Evolutionary conservation across 2,888 invertebrate genomes (phyloP), one percentile per base, ranked within the genome.

Genomic region (Kuschelorhynchus macadamiae): DNA sequence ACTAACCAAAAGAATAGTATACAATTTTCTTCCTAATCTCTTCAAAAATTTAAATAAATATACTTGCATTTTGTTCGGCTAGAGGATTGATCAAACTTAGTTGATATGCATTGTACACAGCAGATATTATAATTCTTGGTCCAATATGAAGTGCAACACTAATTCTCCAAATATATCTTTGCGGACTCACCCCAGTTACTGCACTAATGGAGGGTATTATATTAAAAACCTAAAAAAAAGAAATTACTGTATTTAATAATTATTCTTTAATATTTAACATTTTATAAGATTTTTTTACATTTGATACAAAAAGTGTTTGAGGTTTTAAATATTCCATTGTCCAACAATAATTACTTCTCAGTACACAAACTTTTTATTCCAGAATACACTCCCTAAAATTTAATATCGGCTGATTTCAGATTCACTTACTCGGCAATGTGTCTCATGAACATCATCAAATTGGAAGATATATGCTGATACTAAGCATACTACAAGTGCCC

Each of bases 141-240:
- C 95, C 94, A 82, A 95, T 90, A 81, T 96, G 96, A 78, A 96
- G 89, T 72, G 96, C 96, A 79, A 96, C 92, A 83, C 93, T 93
- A 79, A 95, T 91, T 78, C 96, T 89, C 96, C 97, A 97, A 77
- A 96, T 86, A 85, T 97, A 96, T 78, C 93, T 88, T 84, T 96
- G 95, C 20, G 97, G 96, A 80, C 94, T 93, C 75, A 96, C 91
- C 55, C 96, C 96, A 70, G 96, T 97, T 82, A 97, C 94, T 74
- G 97, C 95, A 88, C 96, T 96, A 86, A 96, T 96, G 78, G 96
- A 96, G 79, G 97, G 96, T 81, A 97, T 92, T 83, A 95, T 90
- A 85, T 97, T 97, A 84, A 94, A 95, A 62, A 96, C 96, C 96
- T 96, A 85, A 81, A 18, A 12, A 16, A 21, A 11, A 25, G 21